These are phyloP conservation scores for Misgurnus mizolepis DNA, from an alignment of 2,113 vertebrate species.

Conservation along the genomic window DNA sequence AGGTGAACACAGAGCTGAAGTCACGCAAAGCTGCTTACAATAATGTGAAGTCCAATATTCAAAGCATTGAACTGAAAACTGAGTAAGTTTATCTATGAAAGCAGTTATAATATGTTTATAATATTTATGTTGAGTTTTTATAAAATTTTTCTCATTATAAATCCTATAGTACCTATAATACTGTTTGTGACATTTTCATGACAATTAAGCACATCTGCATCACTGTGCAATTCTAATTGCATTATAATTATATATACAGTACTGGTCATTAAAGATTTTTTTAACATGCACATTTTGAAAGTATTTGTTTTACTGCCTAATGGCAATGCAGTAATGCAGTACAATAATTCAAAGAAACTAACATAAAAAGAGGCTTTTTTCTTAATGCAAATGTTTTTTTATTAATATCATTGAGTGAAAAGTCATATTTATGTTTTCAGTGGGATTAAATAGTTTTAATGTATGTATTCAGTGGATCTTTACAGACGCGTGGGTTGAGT, in stretches of 20 bases:
- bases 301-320: too few relatives aligned
- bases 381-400: background rate
- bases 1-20: constrained; percentile 87
- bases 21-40: constrained; percentile 77
- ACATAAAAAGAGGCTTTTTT: background rate
- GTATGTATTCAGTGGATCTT: constrained; percentile 75
- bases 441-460: background rate
- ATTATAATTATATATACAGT: too few relatives aligned
- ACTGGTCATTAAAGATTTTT: too few relatives aligned
- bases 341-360: background rate
- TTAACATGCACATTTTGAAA: too few relatives aligned
- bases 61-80: constrained; percentile 77
- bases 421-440: too few relatives aligned
- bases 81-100: constrained; percentile 74
- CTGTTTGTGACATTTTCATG: too few relatives aligned
- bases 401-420: too few relatives aligned
- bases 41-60: constrained; percentile 81
- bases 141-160: background rate
- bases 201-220: too few relatives aligned
- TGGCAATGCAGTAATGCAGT: too few relatives aligned
- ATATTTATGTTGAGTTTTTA: background rate
- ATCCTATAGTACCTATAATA: too few relatives aligned
- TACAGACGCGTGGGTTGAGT: constrained; percentile 83
- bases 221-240: too few relatives aligned
- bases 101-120: background rate